These are phyloP conservation scores for Agrilus mali DNA, from an alignment of 2,888 invertebrate genomes.

Conservation along the genomic window DNA sequence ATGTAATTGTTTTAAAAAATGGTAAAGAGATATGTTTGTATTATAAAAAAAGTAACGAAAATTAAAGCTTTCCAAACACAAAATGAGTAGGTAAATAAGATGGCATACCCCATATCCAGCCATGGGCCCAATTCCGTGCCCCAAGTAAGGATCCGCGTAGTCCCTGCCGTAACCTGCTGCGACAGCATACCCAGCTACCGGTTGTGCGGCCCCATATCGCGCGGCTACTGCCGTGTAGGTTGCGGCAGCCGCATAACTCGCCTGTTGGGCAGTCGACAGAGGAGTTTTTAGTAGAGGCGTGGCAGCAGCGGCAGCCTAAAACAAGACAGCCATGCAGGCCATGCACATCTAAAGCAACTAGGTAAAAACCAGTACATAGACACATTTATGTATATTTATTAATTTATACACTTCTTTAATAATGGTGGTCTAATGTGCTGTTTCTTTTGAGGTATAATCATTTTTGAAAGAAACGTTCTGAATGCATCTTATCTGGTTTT, in stretches of 20 bases:
- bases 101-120: conserved; percentile 88
- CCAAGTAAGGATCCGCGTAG: conserved; percentile 87
- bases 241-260: conserved; percentile 76
- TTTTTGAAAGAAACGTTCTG: too few species aligned
- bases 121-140: conserved; percentile 91
- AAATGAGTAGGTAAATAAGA: background rate
- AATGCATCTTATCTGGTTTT: too few species aligned
- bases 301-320: conserved; percentile 56
- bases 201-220: conserved; percentile 64
- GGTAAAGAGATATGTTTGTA: too few species aligned
- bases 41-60: conserved; percentile 3
- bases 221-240: conserved; percentile 79
- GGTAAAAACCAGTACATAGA: background rate
- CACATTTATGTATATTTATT: too few species aligned
- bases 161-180: conserved; percentile 77
- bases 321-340: conserved; percentile 33
- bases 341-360: conserved; percentile 31
- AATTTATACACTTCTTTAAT: too few species aligned
- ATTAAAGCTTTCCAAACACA: background rate
- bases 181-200: conserved; percentile 60
- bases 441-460: too few species aligned
- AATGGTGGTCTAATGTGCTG: too few species aligned
- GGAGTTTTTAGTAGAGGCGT: conserved; percentile 74
- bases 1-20: too few species aligned
- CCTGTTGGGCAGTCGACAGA: conserved; percentile 73